These are phyloP conservation scores for Drosophila nr. perissopoda DNA, from an alignment of 2,888 invertebrate species.

Conservation along the genomic window DNA sequence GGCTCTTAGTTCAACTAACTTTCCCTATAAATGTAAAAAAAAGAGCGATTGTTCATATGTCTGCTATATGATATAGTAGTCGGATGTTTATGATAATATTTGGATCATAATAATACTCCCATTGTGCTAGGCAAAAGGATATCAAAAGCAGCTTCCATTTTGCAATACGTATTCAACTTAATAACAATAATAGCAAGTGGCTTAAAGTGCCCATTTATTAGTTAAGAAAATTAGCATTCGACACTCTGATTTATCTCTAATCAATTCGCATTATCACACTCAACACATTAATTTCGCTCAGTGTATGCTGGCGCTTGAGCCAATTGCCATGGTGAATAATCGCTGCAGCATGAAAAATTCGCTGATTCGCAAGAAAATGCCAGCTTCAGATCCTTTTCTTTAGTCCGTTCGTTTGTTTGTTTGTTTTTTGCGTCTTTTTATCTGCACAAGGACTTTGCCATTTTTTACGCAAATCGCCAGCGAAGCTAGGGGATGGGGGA, in stretches of 20 bases:
- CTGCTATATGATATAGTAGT: too few species aligned
- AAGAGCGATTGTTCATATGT: neutral
- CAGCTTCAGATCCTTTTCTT: constrained; percentile 25
- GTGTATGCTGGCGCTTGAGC: constrained; percentile 35
- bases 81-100: too few species aligned
- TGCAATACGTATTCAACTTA: too few species aligned
- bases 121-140: too few species aligned
- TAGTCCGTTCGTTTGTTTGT: constrained; percentile 21
- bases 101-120: too few species aligned
- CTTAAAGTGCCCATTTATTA: too few species aligned
- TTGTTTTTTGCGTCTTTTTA: constrained; percentile 53
- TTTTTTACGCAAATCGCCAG: constrained; percentile 79
- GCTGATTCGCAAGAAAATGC: constrained; percentile 74
- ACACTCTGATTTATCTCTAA: neutral
- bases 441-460: constrained; percentile 60
- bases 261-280: neutral
- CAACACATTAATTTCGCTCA: constrained; percentile 19
- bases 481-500: constrained; percentile 39
- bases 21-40: neutral
- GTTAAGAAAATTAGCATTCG: too few species aligned
- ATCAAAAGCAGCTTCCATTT: too few species aligned
- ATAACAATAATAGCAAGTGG: too few species aligned
- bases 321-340: constrained; percentile 67
- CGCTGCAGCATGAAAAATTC: constrained; percentile 80
- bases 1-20: neutral